phyloP scores from a whole-genome alignment of 2,113 vertebrate genomes.

The Mola mola region DNA sequence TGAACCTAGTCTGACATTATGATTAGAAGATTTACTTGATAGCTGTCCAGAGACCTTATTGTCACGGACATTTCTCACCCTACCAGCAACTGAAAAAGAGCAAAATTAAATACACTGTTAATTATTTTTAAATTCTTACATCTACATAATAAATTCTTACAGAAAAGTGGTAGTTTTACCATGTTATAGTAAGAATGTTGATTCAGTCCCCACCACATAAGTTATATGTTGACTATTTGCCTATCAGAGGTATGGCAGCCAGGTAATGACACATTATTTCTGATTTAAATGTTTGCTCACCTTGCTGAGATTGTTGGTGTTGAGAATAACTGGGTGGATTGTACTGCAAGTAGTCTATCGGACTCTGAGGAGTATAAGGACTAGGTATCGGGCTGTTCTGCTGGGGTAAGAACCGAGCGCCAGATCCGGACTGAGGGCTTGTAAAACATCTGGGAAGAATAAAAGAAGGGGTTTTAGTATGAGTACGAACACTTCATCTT shows the following conservation, averaged over 20 bases:
- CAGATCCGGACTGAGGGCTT: constrained; percentile 91
- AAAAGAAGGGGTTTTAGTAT: constrained; percentile 18
- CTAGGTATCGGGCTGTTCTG: constrained; percentile 98
- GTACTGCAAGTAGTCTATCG: constrained; percentile 95
- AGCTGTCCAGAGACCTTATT: constrained; percentile 92
- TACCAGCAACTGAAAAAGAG: constrained; percentile 82
- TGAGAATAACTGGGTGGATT: constrained; percentile 92
- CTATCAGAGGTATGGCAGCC: background rate
- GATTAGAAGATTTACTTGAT: constrained; percentile 92
- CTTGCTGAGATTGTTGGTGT: constrained; percentile 94
- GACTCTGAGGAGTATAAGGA: constrained; percentile 97
- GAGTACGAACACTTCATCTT: background rate
- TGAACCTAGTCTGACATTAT: constrained; percentile 88
- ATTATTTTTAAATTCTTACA: background rate
- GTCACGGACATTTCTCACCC: constrained; percentile 92
- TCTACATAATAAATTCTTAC: background rate
- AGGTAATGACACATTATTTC: background rate
- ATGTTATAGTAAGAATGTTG: background rate
- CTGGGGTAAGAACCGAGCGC: constrained; percentile 91
- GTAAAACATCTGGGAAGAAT: constrained; percentile 89
- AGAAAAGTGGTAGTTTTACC: background rate
- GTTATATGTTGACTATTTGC: no score
- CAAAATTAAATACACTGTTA: background rate
- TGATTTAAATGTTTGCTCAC: constrained; percentile 71
- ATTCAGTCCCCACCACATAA: background rate